A percentile compares a stretch with the other conserved stretches of the same genome.
Conservation (phyloP, 1,140 invertebrate species). For the Atta colombica region DNA sequence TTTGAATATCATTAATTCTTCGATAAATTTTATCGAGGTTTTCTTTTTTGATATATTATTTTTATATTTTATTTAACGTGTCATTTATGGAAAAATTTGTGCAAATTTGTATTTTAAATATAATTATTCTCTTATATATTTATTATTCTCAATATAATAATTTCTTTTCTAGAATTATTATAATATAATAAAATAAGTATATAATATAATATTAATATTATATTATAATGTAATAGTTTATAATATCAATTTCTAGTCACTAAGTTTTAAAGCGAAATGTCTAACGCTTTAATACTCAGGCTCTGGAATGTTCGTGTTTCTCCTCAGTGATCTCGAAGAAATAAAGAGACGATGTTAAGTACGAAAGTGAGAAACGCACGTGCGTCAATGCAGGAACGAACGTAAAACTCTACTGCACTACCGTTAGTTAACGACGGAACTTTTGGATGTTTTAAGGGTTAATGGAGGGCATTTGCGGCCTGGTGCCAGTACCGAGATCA, state of each 20-base stretch:
- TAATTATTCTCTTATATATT: background rate
- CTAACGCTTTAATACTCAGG: background rate
- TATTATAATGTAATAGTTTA: background rate
- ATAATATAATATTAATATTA: background rate
- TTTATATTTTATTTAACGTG: background rate
- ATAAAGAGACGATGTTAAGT: background rate
- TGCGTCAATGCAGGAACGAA: conserved; percentile 25
- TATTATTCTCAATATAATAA: too few species aligned
- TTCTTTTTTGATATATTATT: background rate
- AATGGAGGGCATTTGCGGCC: conserved; percentile 15
- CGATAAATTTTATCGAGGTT: background rate
- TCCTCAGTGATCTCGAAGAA: background rate
- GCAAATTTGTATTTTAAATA: background rate
- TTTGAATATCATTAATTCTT: background rate
- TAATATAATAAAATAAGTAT: background rate
- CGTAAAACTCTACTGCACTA: background rate
- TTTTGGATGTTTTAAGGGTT: conserved; percentile 43
- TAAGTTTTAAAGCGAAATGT: background rate
- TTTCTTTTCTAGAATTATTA: background rate
- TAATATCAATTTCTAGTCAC: background rate
- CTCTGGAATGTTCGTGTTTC: background rate
- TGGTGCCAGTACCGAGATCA: conserved; percentile 17
- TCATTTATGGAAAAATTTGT: background rate
- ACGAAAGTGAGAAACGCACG: conserved; percentile 12
- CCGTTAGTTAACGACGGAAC: conserved; percentile 30